Percentiles rank a stretch among this genome's conserved stretches.
Evolutionary conservation across 2,888 invertebrate genomes (phyloP).

Genomic region (Patella ulyssiponensis): DNA sequence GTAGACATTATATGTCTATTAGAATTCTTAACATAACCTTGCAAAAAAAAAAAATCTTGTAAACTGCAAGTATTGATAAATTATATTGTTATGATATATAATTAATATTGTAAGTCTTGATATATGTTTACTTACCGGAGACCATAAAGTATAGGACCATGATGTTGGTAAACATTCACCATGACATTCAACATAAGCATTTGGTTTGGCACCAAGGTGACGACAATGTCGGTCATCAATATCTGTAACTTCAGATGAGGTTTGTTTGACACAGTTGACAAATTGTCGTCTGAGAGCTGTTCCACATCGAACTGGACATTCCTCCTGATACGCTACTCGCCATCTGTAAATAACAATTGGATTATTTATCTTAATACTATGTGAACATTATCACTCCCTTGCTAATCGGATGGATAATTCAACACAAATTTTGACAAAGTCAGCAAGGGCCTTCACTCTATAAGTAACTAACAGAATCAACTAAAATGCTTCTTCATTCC

Average conservation of each 20-base stretch:
- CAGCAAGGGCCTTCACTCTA: too few relatives aligned
- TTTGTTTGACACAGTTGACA: constrained; percentile 77
- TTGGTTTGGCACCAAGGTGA: constrained; percentile 74
- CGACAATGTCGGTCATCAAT: constrained; percentile 74
- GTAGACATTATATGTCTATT: too few relatives aligned
- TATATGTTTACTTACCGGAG: constrained; percentile 74
- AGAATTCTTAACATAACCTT: too few relatives aligned
- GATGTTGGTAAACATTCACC: constrained; percentile 79
- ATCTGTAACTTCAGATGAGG: constrained; percentile 41
- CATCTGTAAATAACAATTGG: constrained; percentile 73
- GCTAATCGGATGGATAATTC: too few relatives aligned
- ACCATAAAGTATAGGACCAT: constrained; percentile 85
- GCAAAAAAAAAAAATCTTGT: too few relatives aligned
- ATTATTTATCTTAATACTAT: not conserved
- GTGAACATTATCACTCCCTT: too few relatives aligned
- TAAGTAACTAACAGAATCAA: too few relatives aligned
- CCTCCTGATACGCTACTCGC: constrained; percentile 76
- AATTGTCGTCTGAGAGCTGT: constrained; percentile 77
- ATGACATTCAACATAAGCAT: constrained; percentile 75
- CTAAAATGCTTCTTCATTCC: too few relatives aligned
- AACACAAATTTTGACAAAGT: too few relatives aligned
- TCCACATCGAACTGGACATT: constrained; percentile 83
- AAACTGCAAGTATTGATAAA: too few relatives aligned
- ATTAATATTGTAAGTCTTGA: too few relatives aligned
- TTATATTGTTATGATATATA: too few relatives aligned